Evolutionary conservation across 2,113 vertebrate genomes (phyloP), one percentile per base, ranked within the genome.

Genomic region (Sylvicapra grimmia): DNA sequence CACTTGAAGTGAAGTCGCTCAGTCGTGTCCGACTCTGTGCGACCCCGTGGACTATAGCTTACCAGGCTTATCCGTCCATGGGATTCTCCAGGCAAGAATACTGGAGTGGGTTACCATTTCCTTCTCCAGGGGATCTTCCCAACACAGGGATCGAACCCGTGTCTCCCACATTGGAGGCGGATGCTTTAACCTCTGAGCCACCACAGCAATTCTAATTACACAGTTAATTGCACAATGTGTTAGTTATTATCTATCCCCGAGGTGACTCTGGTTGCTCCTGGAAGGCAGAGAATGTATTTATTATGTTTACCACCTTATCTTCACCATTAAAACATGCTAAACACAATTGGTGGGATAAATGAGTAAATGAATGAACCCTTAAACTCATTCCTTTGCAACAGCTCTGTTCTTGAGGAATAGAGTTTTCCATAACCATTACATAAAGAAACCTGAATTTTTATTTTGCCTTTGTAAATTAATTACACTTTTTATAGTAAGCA

Each of bases 391-490:
- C 68, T 94, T 97, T 89, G 29, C 19, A 40, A 21, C 10, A 80
- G 31, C 40, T 91, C 47, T 97, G 65, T 93, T 58, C 53, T 86
- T 96, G n/a, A 90, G 33, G 4, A 93, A 90, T 83, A 47, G 27
- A 93, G 61, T 77, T 75, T 54, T 79, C 19, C n/a, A 86, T 84
- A 90, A 58, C 72, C 47, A 68, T 85, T 51, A 40, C 21, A 31
- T 86, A 75, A 90, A 92, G 53, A 87, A 86, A 82, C 4, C 6
- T 51, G 27, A 87, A 80, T 94, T 96, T 84, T 31, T 75, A n/a
- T 90, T 85, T 97, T 54, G 68, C 44, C 33, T 96, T 93, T 95
- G 92, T 19, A 33, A 86, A 90, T 92, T 47, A 90, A 47, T 89
- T 93, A 85, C 25, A 36, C 3, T 40, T 97, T 87, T 88, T 94